Base-by-base conservation (phyloP, 1,140 invertebrate species). In the Mesaphorura yosii region DNA sequence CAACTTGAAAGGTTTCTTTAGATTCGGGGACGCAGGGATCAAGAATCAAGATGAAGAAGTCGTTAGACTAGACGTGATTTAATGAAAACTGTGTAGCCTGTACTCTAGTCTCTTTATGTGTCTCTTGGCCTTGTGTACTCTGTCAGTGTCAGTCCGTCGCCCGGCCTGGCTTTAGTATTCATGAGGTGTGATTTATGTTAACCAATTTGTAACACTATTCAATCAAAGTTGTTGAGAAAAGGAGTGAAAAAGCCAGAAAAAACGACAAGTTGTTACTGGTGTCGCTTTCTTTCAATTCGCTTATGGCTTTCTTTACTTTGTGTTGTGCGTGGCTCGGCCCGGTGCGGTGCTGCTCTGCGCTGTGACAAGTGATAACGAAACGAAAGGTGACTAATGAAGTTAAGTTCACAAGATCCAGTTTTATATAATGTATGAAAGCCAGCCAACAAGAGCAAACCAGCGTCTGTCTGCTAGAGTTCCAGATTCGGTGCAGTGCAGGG, bases 331-430 rank as follows among this genome's bases (percentile, higher is more conserved):
- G 12, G 12, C 17, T 46, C 44, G 40, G 40, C 29, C 53, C 25
- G n/a, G n/a, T n/a, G n/a, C n/a, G n/a, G n/a, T n/a, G n/a, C n/a
- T n/a, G n/a, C n/a, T n/a, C n/a, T n/a, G n/a, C 45, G 22, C 59
- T 59, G 55, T 64, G 62, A 64, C 62, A 62, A 62, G 63, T 44
- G 58, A 64, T 64, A 64, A 64, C 57, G 60, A 62, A 67, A 67
- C 66, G 65, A 67, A 67, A 67, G 65, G 66, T 67, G 66, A 66
- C 66, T 67, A 67, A 67, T 64, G 60, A 67, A 65, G 63, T 67
- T 67, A 67, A n/a, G 42, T 41, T 53, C 55, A 28, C 39, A 57
- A 49, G 55, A 66, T 19, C 31, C 59, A 64, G 53, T 60, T 64
- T 66, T 66, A 66, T 65, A 66, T n/a, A n/a, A n/a, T n/a, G n/a